These are phyloP conservation scores for Taenaris catops DNA, from an alignment of 2,888 invertebrate genomes.

Conservation along the genomic window DNA sequence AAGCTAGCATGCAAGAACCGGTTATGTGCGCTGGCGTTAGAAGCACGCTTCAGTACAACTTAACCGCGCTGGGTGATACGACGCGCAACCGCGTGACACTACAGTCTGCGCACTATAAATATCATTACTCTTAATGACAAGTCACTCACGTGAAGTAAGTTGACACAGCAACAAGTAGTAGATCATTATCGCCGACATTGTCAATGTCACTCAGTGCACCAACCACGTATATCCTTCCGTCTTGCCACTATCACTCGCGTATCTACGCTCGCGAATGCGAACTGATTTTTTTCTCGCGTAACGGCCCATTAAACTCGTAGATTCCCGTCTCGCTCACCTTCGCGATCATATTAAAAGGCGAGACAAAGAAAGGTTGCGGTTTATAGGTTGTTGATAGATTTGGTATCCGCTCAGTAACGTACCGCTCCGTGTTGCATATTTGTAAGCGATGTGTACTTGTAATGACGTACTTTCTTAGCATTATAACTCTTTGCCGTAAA, in stretches of 20 bases:
- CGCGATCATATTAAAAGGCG: constrained; percentile 61
- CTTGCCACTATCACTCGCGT: constrained; percentile 75
- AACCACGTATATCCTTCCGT: constrained; percentile 63
- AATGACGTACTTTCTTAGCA: constrained; percentile 27
- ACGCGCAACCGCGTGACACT: constrained; percentile 25
- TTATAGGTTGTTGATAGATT: constrained; percentile 81
- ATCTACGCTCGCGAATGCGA: constrained; percentile 78
- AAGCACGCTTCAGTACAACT: constrained; percentile 31
- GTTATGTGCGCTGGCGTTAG: constrained; percentile 17
- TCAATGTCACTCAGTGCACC: constrained; percentile 35
- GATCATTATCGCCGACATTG: constrained; percentile 14
- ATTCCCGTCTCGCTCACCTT: constrained; percentile 74
- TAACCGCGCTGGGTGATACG: constrained; percentile 31
- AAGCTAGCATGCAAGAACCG: constrained; percentile 21
- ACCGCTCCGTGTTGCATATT: constrained; percentile 76
- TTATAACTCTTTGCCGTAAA: no score
- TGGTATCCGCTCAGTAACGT: constrained; percentile 77
- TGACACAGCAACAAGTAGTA: constrained; percentile 48
- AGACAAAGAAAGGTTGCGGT: constrained; percentile 80
- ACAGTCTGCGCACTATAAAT: constrained; percentile 3
- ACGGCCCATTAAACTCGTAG: constrained; percentile 79
- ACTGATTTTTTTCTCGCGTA: constrained; percentile 79
- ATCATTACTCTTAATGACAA: constrained; percentile 6
- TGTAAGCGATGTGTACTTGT: constrained; percentile 63
- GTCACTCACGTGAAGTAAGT: constrained; percentile 38